phyloP scores from a whole-genome alignment of 2,113 vertebrate species.

The Erythrocercus mccallii region DNA sequence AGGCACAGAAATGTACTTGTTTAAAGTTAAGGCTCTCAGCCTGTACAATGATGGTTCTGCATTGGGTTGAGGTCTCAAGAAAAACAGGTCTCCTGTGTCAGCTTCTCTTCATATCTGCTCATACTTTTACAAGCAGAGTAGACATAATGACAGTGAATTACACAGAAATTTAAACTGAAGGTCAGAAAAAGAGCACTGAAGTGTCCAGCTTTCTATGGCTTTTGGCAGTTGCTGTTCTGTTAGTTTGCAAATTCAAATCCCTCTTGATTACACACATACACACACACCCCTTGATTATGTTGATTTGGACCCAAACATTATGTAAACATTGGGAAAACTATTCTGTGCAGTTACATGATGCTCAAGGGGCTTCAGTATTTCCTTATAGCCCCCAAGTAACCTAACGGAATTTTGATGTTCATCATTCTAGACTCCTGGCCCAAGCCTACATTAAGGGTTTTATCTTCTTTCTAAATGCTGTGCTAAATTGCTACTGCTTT shows the following conservation, averaged over 20 bases:
- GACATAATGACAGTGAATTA: background rate
- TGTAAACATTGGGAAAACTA: accelerated
- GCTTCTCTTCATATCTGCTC: background rate
- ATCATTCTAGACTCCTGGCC: background rate
- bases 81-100: background rate
- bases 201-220: background rate
- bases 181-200: background rate
- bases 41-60: background rate
- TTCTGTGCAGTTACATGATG: background rate
- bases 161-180: background rate
- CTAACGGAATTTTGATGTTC: background rate
- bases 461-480: background rate
- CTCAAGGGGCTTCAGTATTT: background rate
- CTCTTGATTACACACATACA: background rate
- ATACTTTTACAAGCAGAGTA: background rate
- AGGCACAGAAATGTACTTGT: background rate
- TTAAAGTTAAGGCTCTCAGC: background rate
- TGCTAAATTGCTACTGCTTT: background rate
- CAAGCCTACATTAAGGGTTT: background rate
- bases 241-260: background rate
- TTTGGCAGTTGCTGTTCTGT: background rate
- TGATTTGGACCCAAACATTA: background rate
- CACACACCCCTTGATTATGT: accelerated
- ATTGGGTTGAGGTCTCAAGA: background rate
- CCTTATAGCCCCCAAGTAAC: background rate